Evolutionary conservation across 2,113 vertebrate species (phyloP).

Genomic region (Lagopus leucura): DNA sequence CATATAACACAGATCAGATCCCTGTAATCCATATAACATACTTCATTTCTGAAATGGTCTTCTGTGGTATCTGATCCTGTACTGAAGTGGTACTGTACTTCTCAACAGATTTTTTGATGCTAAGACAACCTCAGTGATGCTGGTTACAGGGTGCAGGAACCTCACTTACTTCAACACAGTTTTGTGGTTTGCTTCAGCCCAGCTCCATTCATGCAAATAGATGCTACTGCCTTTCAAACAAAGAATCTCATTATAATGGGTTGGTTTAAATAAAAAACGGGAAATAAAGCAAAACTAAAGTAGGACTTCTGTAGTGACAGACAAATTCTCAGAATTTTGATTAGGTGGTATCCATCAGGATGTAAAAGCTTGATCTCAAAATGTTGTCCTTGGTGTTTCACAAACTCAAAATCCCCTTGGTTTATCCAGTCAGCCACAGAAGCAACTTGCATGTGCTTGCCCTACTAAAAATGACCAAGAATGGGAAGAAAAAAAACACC

Average conservation of each 20-base stretch:
- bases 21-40: background rate
- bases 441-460: background rate
- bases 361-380: background rate
- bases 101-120: background rate
- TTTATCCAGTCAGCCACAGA: background rate
- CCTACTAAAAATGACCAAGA: conserved; percentile 2
- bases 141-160: background rate
- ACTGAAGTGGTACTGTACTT: background rate
- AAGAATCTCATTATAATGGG: background rate
- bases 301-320: background rate
- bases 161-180: background rate
- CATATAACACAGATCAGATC: background rate
- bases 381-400: background rate
- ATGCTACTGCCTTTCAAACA: background rate
- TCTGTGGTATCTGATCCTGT: background rate
- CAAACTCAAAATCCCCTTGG: background rate
- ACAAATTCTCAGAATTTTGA: background rate
- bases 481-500: background rate
- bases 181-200: background rate
- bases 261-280: background rate
- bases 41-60: background rate
- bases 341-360: background rate
- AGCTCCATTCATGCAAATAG: background rate
- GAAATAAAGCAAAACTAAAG: background rate
- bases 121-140: background rate